Evolutionary conservation across 2,113 vertebrate species (phyloP).

Genomic region (Dromiciops gliroides): DNA sequence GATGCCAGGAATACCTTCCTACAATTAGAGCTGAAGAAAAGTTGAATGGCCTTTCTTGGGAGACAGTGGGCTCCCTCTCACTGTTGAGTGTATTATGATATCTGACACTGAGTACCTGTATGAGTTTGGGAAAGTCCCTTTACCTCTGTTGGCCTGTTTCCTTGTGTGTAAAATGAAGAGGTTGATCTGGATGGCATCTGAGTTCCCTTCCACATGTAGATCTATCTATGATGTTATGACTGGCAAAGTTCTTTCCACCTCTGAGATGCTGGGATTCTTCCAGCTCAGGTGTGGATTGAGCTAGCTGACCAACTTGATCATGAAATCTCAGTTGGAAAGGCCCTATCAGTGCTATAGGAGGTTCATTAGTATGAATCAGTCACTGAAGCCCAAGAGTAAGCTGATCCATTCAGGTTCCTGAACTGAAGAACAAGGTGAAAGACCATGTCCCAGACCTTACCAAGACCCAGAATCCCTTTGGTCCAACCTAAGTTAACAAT

Average conservation of each 20-base stretch:
- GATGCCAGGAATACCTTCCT: no score
- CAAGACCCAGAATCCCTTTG: background rate
- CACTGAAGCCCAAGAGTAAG: background rate
- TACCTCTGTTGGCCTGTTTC: no score
- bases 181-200: no score
- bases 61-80: no score
- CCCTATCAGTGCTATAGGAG: background rate
- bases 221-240: background rate
- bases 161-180: no score
- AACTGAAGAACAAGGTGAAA: background rate
- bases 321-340: background rate
- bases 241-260: background rate
- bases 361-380: background rate
- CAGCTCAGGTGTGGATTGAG: background rate
- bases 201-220: background rate
- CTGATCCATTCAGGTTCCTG: background rate
- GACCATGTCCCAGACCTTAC: background rate
- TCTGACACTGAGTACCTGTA: no score
- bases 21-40: no score
- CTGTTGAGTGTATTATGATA: no score
- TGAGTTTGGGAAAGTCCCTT: no score
- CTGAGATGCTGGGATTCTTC: background rate
- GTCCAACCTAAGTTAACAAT: background rate
- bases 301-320: background rate
- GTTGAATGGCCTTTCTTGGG: no score